Percentiles rank a stretch among this genome's conserved stretches.
Conservation (phyloP, 2,113 vertebrate species). For the Nipponia nippon region DNA sequence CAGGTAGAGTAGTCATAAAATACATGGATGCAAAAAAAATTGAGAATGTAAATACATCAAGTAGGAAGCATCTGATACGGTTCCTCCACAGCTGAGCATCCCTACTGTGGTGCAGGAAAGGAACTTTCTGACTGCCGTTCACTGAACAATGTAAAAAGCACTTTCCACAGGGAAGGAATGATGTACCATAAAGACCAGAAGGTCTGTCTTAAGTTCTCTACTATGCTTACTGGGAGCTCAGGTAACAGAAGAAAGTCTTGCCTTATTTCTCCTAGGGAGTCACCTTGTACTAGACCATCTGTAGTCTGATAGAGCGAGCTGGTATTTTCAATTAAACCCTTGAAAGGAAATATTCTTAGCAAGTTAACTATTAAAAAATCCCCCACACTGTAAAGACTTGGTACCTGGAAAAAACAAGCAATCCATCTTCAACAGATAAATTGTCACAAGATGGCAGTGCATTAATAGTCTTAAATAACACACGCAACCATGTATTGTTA, state of each 20-base stretch:
- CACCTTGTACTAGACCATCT: neutral
- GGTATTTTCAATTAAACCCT: neutral
- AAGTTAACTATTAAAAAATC: neutral
- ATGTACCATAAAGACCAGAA: neutral
- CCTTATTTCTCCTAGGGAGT: constrained; percentile 32
- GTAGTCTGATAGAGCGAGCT: neutral
- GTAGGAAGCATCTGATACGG: neutral
- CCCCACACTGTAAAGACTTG: neutral
- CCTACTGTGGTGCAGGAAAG: neutral
- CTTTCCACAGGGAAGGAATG: neutral
- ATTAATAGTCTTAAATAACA: constrained; percentile 7
- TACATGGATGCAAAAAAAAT: neutral
- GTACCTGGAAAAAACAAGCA: neutral
- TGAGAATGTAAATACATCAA: neutral
- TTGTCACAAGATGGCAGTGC: constrained; percentile 34
- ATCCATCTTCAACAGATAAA: neutral
- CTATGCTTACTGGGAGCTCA: constrained; percentile 31
- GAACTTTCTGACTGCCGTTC: neutral
- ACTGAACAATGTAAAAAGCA: neutral
- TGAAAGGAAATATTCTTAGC: neutral
- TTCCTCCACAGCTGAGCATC: neutral
- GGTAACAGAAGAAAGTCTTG: constrained; percentile 67
- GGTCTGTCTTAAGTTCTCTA: neutral
- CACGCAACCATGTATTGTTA: neutral
- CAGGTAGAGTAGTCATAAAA: neutral